phyloP scores from a whole-genome alignment of 2,113 vertebrate species.

The Aphyosemion australe region DNA sequence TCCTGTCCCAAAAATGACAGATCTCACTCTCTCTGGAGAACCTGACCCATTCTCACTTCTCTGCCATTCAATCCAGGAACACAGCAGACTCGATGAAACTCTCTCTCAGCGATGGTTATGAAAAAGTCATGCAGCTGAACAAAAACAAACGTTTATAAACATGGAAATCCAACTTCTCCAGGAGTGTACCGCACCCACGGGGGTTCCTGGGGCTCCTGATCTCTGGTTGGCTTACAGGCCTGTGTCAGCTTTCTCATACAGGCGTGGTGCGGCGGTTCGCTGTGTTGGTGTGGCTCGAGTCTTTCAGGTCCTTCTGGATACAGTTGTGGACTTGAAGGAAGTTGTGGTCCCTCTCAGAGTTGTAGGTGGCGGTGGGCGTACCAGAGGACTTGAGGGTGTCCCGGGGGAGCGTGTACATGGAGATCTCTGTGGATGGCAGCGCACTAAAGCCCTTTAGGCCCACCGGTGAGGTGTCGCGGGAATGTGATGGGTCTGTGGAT shows the following conservation, averaged over 20 bases:
- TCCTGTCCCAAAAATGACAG: slow-evolving; percentile 28
- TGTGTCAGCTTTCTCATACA: slow-evolving; percentile 84
- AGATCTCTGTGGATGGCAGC: slow-evolving; percentile 98
- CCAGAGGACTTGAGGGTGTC: slow-evolving; percentile 92
- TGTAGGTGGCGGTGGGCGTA: slow-evolving; percentile 96
- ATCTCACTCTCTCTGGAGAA: slow-evolving; percentile 23
- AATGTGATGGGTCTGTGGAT: slow-evolving; percentile 96
- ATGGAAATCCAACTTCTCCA: slow-evolving; percentile 71
- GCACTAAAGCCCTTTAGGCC: slow-evolving; percentile 97
- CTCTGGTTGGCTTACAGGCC: slow-evolving; percentile 42
- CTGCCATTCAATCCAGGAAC: slow-evolving; percentile 72
- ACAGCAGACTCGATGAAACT: slow-evolving; percentile 80
- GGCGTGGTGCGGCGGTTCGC: slow-evolving; percentile 98
- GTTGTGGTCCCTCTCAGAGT: slow-evolving; percentile 97
- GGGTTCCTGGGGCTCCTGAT: slow-evolving; percentile 56
- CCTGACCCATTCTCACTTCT: slow-evolving; percentile 22
- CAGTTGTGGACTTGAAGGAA: slow-evolving; percentile 99
- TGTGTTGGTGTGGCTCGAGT: slow-evolving; percentile 96
- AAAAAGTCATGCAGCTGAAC: slow-evolving; percentile 90
- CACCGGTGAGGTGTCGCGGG: slow-evolving; percentile 94
- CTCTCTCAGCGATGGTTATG: slow-evolving; percentile 90
- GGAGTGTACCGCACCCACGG: slow-evolving; percentile 43
- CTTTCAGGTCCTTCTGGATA: slow-evolving; percentile 97
- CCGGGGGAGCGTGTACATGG: slow-evolving; percentile 97
- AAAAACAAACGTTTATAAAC: slow-evolving; percentile 77